phyloP scores from a whole-genome alignment of 1,140 invertebrate species.

The Ooceraea biroi region DNA sequence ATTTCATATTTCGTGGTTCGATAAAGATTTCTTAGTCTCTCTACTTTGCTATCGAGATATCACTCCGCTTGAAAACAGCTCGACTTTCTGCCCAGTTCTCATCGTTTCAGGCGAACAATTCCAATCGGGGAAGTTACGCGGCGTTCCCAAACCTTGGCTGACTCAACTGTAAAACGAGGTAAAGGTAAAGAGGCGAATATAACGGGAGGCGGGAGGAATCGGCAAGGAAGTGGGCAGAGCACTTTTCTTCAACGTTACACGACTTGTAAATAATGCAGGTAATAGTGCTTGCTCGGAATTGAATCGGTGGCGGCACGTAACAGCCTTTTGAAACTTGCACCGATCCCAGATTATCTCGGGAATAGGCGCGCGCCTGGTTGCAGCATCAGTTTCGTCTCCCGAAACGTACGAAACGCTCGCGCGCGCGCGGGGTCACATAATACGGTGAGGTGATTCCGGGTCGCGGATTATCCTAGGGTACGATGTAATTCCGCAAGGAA shows the following conservation, averaged over 20 bases:
- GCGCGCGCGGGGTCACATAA: conserved; percentile 1
- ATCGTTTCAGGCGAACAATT: conserved; percentile 50
- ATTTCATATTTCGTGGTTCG: background rate
- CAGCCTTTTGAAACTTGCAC: conserved; percentile 40
- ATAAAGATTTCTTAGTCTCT: conserved; percentile 21
- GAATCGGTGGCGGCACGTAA: conserved; percentile 39
- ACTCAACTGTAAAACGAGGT: conserved; percentile 21
- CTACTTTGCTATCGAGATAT: conserved; percentile 31
- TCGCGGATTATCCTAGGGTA: conserved; percentile 61
- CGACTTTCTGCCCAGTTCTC: conserved; percentile 25
- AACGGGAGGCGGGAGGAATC: background rate
- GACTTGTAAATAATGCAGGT: conserved; percentile 27
- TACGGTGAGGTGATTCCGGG: conserved; percentile 49
- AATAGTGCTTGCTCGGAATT: conserved; percentile 14
- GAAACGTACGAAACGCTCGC: conserved; percentile 10
- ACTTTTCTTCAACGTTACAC: conserved; percentile 17
- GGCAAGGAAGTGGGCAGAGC: background rate
- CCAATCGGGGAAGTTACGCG: conserved; percentile 49
- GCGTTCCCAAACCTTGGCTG: conserved; percentile 19
- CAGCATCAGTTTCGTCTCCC: conserved; percentile 32
- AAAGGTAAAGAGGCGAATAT: conserved; percentile 25
- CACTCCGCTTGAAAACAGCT: background rate
- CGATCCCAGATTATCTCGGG: conserved; percentile 43
- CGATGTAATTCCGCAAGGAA: conserved; percentile 64
- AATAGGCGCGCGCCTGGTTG: conserved; percentile 28